A percentile compares a stretch with the other conserved stretches of the same genome.
Conservation (phyloP, 2,113 vertebrate genomes). For the Gavialis gangeticus region DNA sequence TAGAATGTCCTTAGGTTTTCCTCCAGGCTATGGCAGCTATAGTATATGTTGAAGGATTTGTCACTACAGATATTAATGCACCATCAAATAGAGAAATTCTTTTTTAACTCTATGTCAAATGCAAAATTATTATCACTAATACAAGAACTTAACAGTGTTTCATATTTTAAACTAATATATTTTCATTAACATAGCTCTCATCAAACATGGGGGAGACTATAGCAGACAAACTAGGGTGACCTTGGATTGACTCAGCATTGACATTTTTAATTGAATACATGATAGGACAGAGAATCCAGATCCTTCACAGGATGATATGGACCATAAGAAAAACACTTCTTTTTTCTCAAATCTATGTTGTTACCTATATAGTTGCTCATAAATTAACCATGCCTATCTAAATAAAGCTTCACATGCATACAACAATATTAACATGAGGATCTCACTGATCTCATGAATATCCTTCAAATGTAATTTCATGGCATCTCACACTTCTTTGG, state of each 20-base stretch:
- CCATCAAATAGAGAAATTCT: slow-evolving; percentile 64
- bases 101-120: slow-evolving; percentile 68
- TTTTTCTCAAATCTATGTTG: not conserved
- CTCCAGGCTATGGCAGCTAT: slow-evolving; percentile 68
- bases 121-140: slow-evolving; percentile 63
- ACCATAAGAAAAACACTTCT: not conserved
- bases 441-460: not conserved
- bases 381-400: not conserved
- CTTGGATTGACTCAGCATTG: slow-evolving; percentile 40
- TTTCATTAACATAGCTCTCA: slow-evolving; percentile 33
- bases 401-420: not conserved
- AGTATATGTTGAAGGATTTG: slow-evolving; percentile 62
- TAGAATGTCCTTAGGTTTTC: slow-evolving; percentile 77
- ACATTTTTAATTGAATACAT: slow-evolving; percentile 39
- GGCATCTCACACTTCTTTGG: not conserved
- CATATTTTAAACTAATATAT: slow-evolving; percentile 20
- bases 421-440: not conserved
- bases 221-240: slow-evolving; percentile 52
- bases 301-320: not conserved
- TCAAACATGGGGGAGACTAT: slow-evolving; percentile 50
- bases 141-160: slow-evolving; percentile 34
- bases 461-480: slow-evolving; percentile 4
- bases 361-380: not conserved
- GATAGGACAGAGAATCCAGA: slow-evolving; percentile 30
- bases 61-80: slow-evolving; percentile 60